Base-by-base conservation (phyloP, 2,888 invertebrate species). In the Quadroppia sp. region DNA sequence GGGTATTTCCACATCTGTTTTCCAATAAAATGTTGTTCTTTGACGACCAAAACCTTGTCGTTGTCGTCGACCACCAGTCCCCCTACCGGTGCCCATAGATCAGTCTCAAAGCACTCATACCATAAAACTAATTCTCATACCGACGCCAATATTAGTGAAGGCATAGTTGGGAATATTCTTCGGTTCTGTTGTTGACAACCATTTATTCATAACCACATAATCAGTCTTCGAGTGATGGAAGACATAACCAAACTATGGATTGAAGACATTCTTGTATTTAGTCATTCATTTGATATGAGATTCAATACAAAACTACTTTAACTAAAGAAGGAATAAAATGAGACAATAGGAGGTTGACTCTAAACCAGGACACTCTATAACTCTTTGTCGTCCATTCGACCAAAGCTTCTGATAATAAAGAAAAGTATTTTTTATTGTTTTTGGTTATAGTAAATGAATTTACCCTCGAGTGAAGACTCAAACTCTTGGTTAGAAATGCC, bases 191-290 rank as follows among this genome's bases (percentile, higher is more conserved):
- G 83, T 83, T 1, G 89, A 88, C 75, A 95, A 83, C 93, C 94
- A 94, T 81, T 87, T 87, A 79, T 87, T 89, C 86, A 95, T 87
- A 85, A 89, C 89, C 0, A 92, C 90, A 82, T 87, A 89, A 42
- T 89, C 87, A 72, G 88, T 86, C 80, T 89, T 87, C 0, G 94
- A 90, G 84, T 94, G 92, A 82, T 95, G 94, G 81, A 90, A 94
- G 78, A 88, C 88, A 81, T 95, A 94, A 23, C 90, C 91, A 80
- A 73, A 71, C 73, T 73, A 56, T 20, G 50, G 20, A 28, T n/a
- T n/a, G n/a, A 23, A 36, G 20, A 61, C 6, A 30, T 2, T 23
- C 11, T 30, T 20, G 7, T 20, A 45, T 45, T 17, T 42, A 42
- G 2, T 20, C 15, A 45, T 48, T 28, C 11, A 32, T 25, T n/a